phyloP scores from a whole-genome alignment of 64 coral and sea anemone species.

The Actinia tenebrosa region DNA sequence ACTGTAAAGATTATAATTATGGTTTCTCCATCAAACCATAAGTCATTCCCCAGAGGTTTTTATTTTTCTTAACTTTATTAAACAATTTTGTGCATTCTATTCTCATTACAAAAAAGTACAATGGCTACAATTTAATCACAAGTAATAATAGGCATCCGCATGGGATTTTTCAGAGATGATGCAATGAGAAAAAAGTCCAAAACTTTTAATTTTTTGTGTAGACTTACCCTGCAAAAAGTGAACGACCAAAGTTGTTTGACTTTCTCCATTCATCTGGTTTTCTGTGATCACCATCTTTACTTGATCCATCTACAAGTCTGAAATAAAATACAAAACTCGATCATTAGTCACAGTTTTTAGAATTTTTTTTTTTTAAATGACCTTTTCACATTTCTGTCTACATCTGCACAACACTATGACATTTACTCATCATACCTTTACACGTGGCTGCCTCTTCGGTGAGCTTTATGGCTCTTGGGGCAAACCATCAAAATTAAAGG shows the following conservation, averaged over 20 bases:
- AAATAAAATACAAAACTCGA: not conserved
- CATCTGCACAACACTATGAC: not conserved
- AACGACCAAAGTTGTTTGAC: slow-evolving; percentile 90
- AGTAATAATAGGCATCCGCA: too few species aligned
- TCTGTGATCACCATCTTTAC: not conserved
- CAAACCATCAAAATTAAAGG: not conserved
- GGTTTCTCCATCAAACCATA: too few species aligned
- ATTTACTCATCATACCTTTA: not conserved
- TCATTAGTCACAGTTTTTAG: too few species aligned
- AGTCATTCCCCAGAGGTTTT: too few species aligned
- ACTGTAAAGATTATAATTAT: too few species aligned
- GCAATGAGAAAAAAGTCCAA: too few species aligned
- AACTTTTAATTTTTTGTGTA: not conserved
- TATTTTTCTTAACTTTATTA: not conserved
- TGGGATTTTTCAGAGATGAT: too few species aligned
- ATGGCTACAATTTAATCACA: too few species aligned
- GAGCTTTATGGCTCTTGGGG: not conserved
- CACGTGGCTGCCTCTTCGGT: not conserved
- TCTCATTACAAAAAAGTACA: too few species aligned
- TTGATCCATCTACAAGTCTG: not conserved
- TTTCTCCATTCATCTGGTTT: slow-evolving; percentile 51
- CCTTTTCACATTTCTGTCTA: too few species aligned
- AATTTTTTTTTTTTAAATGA: too few species aligned
- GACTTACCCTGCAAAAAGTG: slow-evolving; percentile 86
- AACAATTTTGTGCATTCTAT: not conserved